Evolutionary conservation across 2,113 vertebrate species (phyloP).

Genomic region (Microtus ochrogaster): DNA sequence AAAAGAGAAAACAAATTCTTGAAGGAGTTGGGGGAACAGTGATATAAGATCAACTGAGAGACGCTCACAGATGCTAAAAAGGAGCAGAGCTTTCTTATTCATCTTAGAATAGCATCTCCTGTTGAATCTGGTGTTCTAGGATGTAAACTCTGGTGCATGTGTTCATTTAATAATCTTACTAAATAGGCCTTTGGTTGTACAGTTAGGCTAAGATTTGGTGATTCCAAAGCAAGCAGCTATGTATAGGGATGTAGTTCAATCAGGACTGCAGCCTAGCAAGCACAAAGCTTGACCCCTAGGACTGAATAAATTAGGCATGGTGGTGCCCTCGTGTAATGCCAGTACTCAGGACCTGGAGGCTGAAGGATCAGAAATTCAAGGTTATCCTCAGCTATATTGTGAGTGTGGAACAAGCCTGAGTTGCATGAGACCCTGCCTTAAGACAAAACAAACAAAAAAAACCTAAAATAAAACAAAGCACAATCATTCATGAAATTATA

Average conservation of each 20-base stretch:
- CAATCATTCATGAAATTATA: constrained; percentile 58
- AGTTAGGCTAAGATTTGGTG: constrained; percentile 48
- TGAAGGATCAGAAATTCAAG: background rate
- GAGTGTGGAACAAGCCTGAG: background rate
- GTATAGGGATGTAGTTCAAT: background rate
- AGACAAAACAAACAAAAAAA: constrained; percentile 11
- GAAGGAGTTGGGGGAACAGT: background rate
- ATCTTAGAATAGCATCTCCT: background rate
- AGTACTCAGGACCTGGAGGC: background rate
- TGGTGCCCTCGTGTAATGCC: no score
- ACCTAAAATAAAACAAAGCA: background rate
- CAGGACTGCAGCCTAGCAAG: background rate
- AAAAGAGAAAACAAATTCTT: background rate
- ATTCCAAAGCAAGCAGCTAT: background rate
- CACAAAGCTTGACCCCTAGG: background rate
- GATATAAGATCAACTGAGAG: constrained; percentile 48
- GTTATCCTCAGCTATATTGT: background rate
- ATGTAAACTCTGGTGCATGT: constrained; percentile 66
- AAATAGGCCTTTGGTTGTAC: constrained; percentile 58
- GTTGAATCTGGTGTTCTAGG: background rate
- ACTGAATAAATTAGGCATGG: background rate
- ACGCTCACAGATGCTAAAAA: constrained; percentile 70
- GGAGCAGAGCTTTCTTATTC: constrained; percentile 67
- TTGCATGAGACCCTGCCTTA: background rate
- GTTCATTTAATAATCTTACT: constrained; percentile 54